phyloP scores from a whole-genome alignment of 2,113 vertebrate species.

The Casuarius casuarius region DNA sequence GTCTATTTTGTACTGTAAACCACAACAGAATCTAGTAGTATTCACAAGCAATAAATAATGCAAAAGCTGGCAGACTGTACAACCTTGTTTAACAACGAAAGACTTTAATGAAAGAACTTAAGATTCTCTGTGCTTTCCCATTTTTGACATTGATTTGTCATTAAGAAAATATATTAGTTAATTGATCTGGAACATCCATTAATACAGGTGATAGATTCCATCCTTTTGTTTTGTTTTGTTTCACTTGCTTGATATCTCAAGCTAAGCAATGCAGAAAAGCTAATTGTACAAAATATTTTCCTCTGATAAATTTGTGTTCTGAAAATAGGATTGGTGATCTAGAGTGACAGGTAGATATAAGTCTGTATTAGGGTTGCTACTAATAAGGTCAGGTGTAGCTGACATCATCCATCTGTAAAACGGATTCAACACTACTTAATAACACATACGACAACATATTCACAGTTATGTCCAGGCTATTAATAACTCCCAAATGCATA shows the following conservation, averaged over 20 bases:
- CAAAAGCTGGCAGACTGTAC: conserved; percentile 58
- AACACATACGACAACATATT: background rate
- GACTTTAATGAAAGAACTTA: conserved; percentile 64
- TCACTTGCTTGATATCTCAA: conserved; percentile 16
- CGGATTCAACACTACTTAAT: conserved; percentile 33
- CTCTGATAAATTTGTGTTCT: conserved; percentile 12
- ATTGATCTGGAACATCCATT: conserved; percentile 79
- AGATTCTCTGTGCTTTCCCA: background rate
- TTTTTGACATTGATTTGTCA: conserved; percentile 84
- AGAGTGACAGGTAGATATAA: background rate
- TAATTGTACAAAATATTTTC: conserved; percentile 27
- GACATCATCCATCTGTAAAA: conserved; percentile 5
- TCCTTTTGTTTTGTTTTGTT: background rate
- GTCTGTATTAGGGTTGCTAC: background rate
- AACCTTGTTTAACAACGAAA: conserved; percentile 66
- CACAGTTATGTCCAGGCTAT: background rate
- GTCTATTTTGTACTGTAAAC: conserved; percentile 45
- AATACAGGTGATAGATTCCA: conserved; percentile 72
- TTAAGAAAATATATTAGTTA: conserved; percentile 80
- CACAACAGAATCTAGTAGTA: conserved; percentile 41
- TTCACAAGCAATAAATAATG: conserved; percentile 61
- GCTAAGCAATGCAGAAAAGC: conserved; percentile 9
- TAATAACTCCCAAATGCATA: background rate
- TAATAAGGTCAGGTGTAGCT: background rate
- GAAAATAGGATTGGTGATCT: background rate